These are phyloP conservation scores for Ondatra zibethicus DNA, from an alignment of 2,113 vertebrate species.

Conservation along the genomic window DNA sequence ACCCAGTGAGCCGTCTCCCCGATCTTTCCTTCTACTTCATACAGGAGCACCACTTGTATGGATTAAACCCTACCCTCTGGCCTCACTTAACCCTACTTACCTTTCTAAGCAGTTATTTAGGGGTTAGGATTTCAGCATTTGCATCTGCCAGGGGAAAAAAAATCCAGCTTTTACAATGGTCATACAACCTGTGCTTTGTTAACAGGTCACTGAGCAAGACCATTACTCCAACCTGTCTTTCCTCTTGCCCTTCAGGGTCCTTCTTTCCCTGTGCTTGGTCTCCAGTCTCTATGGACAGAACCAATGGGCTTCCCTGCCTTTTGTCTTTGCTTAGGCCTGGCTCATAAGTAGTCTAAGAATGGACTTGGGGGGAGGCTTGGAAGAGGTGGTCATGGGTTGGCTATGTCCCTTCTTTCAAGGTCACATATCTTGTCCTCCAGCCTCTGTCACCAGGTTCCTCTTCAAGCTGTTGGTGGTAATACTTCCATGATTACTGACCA, in stretches of 20 bases:
- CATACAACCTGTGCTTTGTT: not conserved
- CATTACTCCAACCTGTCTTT: not conserved
- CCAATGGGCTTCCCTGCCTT: not conserved
- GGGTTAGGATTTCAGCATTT: not conserved
- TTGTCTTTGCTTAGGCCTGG: slow-evolving; percentile 21
- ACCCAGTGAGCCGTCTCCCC: not conserved
- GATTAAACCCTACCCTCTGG: not conserved
- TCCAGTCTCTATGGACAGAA: not conserved
- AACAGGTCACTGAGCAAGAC: not conserved
- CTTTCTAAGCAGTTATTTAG: not conserved
- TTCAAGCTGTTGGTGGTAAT: not conserved
- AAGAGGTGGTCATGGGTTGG: not conserved
- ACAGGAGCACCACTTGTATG: not conserved
- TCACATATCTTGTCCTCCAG: not conserved
- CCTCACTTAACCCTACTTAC: not conserved
- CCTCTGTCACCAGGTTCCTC: not conserved
- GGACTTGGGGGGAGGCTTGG: not conserved
- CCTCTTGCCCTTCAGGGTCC: not conserved
- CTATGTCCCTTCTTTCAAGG: not conserved
- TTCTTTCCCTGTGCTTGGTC: not conserved
- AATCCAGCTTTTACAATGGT: not conserved
- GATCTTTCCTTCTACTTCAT: not conserved
- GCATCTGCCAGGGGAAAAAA: not conserved
- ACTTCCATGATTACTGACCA: not conserved
- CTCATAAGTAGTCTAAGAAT: not conserved